Percentiles rank a stretch among this genome's conserved stretches.
These are phyloP conservation scores for Zoanthus sansibaricus DNA, from an alignment of 92 coral and sea anemone species.

Conservation along the genomic window DNA sequence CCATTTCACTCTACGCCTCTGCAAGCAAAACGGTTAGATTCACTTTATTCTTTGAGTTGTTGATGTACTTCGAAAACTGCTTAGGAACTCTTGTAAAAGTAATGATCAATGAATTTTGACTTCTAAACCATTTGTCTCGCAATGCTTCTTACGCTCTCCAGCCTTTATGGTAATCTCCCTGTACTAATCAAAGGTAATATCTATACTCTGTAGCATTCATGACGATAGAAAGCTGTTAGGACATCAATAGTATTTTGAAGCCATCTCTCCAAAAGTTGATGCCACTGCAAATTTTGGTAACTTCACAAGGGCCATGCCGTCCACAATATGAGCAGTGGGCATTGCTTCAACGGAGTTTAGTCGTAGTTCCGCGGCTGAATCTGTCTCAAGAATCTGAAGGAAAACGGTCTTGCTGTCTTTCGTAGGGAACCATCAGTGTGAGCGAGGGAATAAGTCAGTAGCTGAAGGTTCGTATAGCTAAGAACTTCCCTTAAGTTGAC, in stretches of 20 bases:
- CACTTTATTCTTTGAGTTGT: no score
- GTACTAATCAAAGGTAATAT: not conserved
- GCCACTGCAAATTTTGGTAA: not conserved
- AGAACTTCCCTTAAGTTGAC: not conserved
- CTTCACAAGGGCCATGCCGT: not conserved
- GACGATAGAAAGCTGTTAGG: no score
- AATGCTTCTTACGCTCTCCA: no score
- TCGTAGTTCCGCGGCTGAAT: not conserved
- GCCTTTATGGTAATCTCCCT: not conserved
- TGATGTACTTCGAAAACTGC: no score
- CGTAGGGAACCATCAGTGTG: constrained; percentile 57
- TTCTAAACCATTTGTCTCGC: no score
- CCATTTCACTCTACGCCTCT: constrained; percentile 38
- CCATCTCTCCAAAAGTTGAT: not conserved
- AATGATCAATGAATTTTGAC: no score
- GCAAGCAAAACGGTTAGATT: constrained; percentile 36
- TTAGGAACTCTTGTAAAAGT: no score
- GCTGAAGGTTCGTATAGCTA: constrained; percentile 14
- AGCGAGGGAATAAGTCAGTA: constrained; percentile 54
- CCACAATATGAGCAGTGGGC: not conserved
- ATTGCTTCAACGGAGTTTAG: constrained; percentile 32
- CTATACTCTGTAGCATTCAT: not conserved
- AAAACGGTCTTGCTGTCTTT: constrained; percentile 30
- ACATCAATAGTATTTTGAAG: not conserved
- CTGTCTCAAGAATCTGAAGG: no score